phyloP scores from a whole-genome alignment of 2,797 vertebrate species.

The Cryptoblepharus egeriae region DNA sequence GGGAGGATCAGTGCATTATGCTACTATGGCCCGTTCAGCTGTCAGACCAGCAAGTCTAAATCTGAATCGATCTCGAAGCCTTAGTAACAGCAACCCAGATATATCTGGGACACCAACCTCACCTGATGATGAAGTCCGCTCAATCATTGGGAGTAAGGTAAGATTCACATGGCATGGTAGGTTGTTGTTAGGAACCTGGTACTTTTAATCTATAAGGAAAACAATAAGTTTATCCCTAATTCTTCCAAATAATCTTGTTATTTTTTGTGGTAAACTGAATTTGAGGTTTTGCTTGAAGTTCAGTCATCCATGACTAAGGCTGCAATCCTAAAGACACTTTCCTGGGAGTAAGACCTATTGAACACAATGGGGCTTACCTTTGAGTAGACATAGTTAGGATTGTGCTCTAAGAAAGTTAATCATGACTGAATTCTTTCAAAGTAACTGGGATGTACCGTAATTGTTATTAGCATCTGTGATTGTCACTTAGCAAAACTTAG shows the following conservation, averaged over 20 bases:
- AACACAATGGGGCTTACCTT: too few relatives aligned
- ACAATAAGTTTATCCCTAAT: background rate
- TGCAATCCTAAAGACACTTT: too few relatives aligned
- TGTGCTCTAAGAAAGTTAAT: too few relatives aligned
- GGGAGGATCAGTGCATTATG: slow-evolving; percentile 95
- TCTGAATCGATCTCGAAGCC: slow-evolving; percentile 95
- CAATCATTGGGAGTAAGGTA: slow-evolving; percentile 98
- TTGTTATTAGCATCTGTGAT: too few relatives aligned
- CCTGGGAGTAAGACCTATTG: too few relatives aligned
- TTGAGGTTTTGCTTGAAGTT: background rate
- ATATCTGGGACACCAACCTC: slow-evolving; percentile 97
- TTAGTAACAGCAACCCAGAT: slow-evolving; percentile 99
- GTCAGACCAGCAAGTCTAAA: slow-evolving; percentile 96
- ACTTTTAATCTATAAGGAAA: background rate
- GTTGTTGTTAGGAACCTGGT: background rate
- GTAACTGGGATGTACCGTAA: too few relatives aligned
- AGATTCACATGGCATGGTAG: background rate
- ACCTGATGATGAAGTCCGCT: slow-evolving; percentile 95
- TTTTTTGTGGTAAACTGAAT: background rate
- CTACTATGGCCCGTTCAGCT: slow-evolving; percentile 96
- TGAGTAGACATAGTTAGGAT: too few relatives aligned
- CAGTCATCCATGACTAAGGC: too few relatives aligned
- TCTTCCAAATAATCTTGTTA: background rate
- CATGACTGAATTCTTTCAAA: too few relatives aligned
- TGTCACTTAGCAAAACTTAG: too few relatives aligned